Evolutionary conservation across 2,113 vertebrate species (phyloP), one percentile per base, ranked within the genome.

Genomic region (Ophthalmolycus amberensis): DNA sequence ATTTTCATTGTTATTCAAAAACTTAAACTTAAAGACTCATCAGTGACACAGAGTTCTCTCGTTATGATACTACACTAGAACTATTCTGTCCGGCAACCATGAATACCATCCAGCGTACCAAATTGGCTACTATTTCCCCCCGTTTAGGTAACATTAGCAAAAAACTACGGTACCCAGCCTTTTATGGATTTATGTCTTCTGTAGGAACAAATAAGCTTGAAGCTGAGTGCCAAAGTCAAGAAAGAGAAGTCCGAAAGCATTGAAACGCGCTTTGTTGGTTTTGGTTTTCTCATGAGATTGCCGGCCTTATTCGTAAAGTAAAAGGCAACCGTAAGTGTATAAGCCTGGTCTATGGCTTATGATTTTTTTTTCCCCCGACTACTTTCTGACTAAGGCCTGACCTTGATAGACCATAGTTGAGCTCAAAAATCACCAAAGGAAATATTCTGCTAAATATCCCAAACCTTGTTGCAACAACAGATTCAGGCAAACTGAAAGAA

Each of bases 391-490:
- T 67, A 50, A 79, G 54, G 64, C 32, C 42, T 68, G 52, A 64
- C 22, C 22, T 54, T 69, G 29, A 81, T 29, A 15, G 16, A 62
- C 40, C 60, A 71, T 67, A 60, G 14, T 37, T 42, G 16, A 65
- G 66, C 60, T 60, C 60, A 60, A 3, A 71, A 48, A 15, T 71
- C 42, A 58, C 60, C 34, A 65, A 52, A 50, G 37, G 20, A 79
- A 83, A 60, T 58, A 25, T 29, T 42, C 48, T 0, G 10, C 58
- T 11, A 71, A 84, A 71, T 54, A 59, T 25, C 44, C 22, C 75
- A 81, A 67, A 65, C 65, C 46, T 60, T 0, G 3, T 64, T 75
- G 58, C 75, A 71, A 70, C 40, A 40, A 70, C 71, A 82, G 38
- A 44, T 77, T 79, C 67, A 71, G 48, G 48, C 20, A 56, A 68